Percentiles rank a stretch among this genome's conserved stretches.
phyloP scores from a whole-genome alignment of 1,140 invertebrate genomes.

The Drosophila triauraria region DNA sequence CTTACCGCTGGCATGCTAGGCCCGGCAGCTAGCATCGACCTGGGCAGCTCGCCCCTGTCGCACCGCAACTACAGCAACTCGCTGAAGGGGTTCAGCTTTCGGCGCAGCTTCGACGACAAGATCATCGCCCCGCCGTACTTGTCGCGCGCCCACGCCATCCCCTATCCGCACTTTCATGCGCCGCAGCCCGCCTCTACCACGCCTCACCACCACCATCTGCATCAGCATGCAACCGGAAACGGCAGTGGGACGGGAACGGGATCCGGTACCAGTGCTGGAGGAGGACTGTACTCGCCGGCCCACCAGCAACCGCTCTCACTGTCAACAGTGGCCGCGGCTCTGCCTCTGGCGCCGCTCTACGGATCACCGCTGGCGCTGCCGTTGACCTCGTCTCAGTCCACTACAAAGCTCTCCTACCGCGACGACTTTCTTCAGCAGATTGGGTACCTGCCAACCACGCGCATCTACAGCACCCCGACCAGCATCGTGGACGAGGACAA shows the following conservation, averaged over 20 bases:
- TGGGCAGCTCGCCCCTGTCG: conserved; percentile 78
- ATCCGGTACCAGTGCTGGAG: conserved; percentile 11
- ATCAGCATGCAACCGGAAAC: conserved; percentile 55
- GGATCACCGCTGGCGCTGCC: conserved; percentile 59
- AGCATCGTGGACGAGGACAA: conserved; percentile 83
- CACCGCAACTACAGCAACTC: conserved; percentile 80
- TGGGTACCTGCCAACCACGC: conserved; percentile 83
- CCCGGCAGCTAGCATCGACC: conserved; percentile 77
- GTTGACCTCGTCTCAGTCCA: conserved; percentile 78
- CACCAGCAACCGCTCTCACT: conserved; percentile 69
- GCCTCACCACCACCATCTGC: conserved; percentile 69
- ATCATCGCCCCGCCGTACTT: conserved; percentile 69
- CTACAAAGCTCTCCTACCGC: conserved; percentile 81
- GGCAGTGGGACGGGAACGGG: conserved; percentile 22
- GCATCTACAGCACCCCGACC: conserved; percentile 82
- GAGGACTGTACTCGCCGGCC: conserved; percentile 33
- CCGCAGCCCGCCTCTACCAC: conserved; percentile 47
- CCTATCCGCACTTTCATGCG: conserved; percentile 72
- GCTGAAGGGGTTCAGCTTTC: conserved; percentile 78
- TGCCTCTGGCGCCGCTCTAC: conserved; percentile 47
- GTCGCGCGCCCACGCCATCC: conserved; percentile 56
- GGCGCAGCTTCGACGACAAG: conserved; percentile 82
- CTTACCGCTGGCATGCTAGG: conserved; percentile 64
- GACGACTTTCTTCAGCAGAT: conserved; percentile 84
- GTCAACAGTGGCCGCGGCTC: conserved; percentile 43